Conservation (phyloP, 2,888 invertebrate species). For the Drosophila helvetica region DNA sequence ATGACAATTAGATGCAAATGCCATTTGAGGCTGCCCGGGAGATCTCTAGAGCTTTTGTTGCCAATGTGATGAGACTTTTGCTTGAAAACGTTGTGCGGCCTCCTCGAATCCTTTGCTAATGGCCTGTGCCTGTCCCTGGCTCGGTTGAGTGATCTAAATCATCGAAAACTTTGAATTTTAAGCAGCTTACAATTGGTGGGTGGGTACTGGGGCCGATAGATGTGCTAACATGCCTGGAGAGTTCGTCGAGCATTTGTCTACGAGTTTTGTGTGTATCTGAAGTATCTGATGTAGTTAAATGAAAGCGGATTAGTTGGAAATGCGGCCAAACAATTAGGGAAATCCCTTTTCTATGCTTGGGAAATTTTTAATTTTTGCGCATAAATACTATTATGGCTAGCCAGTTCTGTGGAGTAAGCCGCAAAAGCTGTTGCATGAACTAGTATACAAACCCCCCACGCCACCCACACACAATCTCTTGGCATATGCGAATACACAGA, state of each 20-base stretch:
- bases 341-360: conserved; percentile 42
- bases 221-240: conserved; percentile 1
- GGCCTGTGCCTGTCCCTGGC: conserved; percentile 40
- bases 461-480: not conserved
- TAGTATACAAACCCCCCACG: not conserved
- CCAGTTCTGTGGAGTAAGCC: conserved; percentile 17
- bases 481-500: not conserved
- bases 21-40: not conserved
- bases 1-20: conserved; percentile 40
- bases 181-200: conserved; percentile 58
- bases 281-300: conserved; percentile 36
- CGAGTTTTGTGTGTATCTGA: not conserved
- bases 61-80: conserved; percentile 9
- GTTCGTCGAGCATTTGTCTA: conserved; percentile 9
- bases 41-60: conserved; percentile 2
- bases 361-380: conserved; percentile 39
- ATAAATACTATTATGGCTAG: conserved; percentile 40
- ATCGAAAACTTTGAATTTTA: conserved; percentile 60
- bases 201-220: not conserved
- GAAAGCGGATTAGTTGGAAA: conserved; percentile 40
- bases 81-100: conserved; percentile 12
- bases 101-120: conserved; percentile 53
- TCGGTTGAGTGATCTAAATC: conserved; percentile 60
- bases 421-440: conserved; percentile 21
- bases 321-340: conserved; percentile 33